Percentiles rank a stretch among this genome's conserved stretches.
phyloP scores from a whole-genome alignment of 1,140 invertebrate genomes.

The Aphelinus certus region DNA sequence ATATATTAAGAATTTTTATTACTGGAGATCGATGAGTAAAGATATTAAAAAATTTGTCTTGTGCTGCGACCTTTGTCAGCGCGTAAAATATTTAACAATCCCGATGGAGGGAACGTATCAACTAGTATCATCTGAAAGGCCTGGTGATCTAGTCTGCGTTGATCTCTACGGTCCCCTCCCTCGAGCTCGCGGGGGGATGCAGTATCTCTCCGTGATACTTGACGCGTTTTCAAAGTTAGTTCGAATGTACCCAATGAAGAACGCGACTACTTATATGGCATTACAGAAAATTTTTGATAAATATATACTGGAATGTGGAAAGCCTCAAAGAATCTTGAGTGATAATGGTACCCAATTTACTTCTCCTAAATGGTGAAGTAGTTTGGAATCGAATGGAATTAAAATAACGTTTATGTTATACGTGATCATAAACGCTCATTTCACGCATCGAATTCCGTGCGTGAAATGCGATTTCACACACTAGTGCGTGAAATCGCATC shows the following conservation, averaged over 20 bases:
- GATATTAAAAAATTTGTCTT: slow-evolving; percentile 14
- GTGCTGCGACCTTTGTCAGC: slow-evolving; percentile 25
- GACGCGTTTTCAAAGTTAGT: slow-evolving; percentile 20
- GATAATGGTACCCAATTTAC: slow-evolving; percentile 52
- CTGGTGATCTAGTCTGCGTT: background rate
- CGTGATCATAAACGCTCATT: no score
- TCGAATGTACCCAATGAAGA: slow-evolving; percentile 15
- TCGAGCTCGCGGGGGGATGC: slow-evolving; percentile 2
- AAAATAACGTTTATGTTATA: no score
- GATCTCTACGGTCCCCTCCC: slow-evolving; percentile 29
- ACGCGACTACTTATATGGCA: background rate
- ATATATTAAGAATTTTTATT: slow-evolving; percentile 25
- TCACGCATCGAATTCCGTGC: no score
- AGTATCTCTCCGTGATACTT: slow-evolving; percentile 28
- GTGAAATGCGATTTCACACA: no score
- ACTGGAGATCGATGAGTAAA: slow-evolving; percentile 4
- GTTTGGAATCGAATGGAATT: slow-evolving; percentile 5
- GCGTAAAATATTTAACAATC: slow-evolving; percentile 1
- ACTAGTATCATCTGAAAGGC: background rate
- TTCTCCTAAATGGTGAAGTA: slow-evolving; percentile 26
- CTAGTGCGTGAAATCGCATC: no score
- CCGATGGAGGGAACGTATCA: slow-evolving; percentile 7
- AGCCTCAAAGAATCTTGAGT: background rate
- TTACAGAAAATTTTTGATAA: background rate
- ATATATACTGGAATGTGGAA: slow-evolving; percentile 22